Percentiles rank a stretch among this genome's conserved stretches.
phyloP scores from a whole-genome alignment of 2,888 invertebrate genomes.

The Aphodius sticticus region DNA sequence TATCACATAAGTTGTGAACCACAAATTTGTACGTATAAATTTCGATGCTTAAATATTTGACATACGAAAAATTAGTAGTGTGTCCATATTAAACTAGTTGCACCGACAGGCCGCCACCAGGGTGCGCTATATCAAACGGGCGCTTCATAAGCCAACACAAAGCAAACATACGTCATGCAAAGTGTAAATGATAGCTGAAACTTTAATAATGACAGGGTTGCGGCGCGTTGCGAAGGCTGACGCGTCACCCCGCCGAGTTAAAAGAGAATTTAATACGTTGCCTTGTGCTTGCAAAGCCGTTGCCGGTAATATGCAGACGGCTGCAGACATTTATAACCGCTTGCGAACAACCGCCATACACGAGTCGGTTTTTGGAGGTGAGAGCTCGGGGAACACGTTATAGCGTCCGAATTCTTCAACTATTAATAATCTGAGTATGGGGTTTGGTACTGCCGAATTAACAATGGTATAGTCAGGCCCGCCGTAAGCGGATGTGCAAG shows the following conservation, averaged over 20 bases:
- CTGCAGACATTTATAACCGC: not conserved
- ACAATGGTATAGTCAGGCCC: too few species aligned
- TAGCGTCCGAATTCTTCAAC: not conserved
- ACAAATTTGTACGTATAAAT: not conserved
- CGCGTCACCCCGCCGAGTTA: conserved; percentile 8
- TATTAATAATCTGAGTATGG: not conserved
- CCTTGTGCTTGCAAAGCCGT: not conserved
- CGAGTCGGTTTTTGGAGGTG: not conserved
- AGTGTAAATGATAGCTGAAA: conserved; percentile 27
- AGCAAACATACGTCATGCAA: conserved; percentile 20
- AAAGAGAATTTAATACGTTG: conserved; percentile 25
- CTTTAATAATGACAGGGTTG: conserved; percentile 19
- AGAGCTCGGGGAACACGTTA: not conserved
- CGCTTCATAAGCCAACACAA: conserved; percentile 9
- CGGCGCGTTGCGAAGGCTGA: conserved; percentile 6
- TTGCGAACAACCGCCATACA: not conserved
- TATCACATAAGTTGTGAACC: not conserved
- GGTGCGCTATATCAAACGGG: not conserved
- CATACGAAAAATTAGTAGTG: not conserved
- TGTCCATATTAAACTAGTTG: not conserved
- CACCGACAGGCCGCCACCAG: not conserved
- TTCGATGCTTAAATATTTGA: not conserved
- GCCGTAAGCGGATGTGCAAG: too few species aligned
- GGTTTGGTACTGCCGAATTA: not conserved
- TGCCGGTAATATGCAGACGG: not conserved